Evolutionary conservation across 2,888 invertebrate genomes (phyloP).

Genomic region (Hirtodrosophila cameraria): DNA sequence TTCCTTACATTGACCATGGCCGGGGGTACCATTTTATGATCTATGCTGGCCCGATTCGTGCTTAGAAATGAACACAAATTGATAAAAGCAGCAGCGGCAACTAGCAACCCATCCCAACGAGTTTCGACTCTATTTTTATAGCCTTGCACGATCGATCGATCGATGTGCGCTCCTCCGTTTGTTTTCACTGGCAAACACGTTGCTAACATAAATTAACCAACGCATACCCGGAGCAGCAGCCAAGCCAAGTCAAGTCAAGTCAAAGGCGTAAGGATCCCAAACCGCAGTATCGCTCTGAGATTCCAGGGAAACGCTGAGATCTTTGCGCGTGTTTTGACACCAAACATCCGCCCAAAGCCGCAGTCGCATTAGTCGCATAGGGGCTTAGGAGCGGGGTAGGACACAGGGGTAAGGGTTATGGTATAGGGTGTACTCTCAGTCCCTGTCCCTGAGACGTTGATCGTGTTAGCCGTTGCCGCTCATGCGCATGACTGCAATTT

Average conservation of each 20-base stretch:
- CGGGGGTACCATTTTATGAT: constrained; percentile 67
- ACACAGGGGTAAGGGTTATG: not conserved
- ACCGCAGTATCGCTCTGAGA: constrained; percentile 37
- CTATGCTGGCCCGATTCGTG: constrained; percentile 66
- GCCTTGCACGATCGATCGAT: constrained; percentile 51
- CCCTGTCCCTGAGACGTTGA: constrained; percentile 25
- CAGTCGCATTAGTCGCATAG: constrained; percentile 43
- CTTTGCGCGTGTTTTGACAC: constrained; percentile 69
- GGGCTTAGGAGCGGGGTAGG: constrained; percentile 1
- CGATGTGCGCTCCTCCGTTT: constrained; percentile 40
- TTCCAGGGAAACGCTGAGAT: constrained; percentile 60
- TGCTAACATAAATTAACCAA: constrained; percentile 69
- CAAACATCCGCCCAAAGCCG: constrained; percentile 74
- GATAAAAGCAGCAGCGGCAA: constrained; percentile 59
- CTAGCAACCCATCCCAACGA: constrained; percentile 23
- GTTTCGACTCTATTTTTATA: constrained; percentile 64
- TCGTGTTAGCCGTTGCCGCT: constrained; percentile 68
- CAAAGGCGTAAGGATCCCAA: constrained; percentile 34
- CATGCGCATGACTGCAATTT: constrained; percentile 78
- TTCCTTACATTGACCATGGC: constrained; percentile 50
- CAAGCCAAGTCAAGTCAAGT: not conserved
- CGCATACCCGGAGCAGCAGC: constrained; percentile 5
- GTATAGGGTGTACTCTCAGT: not conserved
- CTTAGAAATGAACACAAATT: constrained; percentile 75
- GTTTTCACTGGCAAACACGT: constrained; percentile 71